phyloP scores from a whole-genome alignment of 2,113 vertebrate species.

The Pomatorhinus ruficollis region DNA sequence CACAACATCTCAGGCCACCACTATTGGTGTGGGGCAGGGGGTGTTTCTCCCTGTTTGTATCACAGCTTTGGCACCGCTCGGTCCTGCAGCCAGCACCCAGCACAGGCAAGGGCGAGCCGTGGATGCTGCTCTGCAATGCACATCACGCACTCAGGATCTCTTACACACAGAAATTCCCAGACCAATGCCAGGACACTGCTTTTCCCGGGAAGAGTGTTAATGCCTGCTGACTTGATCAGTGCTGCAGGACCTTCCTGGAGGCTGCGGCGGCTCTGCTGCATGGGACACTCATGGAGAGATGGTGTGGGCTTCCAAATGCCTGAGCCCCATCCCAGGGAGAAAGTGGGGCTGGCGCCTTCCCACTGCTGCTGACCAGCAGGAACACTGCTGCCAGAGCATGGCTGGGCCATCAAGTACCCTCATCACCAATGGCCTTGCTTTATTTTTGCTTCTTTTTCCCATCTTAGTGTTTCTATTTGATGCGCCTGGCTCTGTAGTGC shows the following conservation, averaged over 20 bases:
- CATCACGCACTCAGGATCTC: fast-evolving
- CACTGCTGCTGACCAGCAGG: neutral
- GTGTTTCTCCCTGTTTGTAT: neutral
- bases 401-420: neutral
- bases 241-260: neutral
- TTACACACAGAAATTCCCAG: neutral
- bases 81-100: fast-evolving
- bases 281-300: neutral
- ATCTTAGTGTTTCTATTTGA: neutral
- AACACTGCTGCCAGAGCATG: neutral
- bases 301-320: neutral
- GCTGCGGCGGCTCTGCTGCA: fast-evolving
- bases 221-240: neutral
- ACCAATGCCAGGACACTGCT: neutral
- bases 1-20: neutral
- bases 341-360: neutral
- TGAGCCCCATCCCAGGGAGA: neutral
- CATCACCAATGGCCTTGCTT: neutral
- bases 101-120: fast-evolving
- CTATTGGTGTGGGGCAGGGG: neutral
- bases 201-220: neutral
- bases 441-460: neutral
- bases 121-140: neutral
- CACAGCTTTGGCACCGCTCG: fast-evolving
- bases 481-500: fast-evolving